Base-by-base conservation (phyloP, 1,140 invertebrate genomes). In the Orius laevigatus region DNA sequence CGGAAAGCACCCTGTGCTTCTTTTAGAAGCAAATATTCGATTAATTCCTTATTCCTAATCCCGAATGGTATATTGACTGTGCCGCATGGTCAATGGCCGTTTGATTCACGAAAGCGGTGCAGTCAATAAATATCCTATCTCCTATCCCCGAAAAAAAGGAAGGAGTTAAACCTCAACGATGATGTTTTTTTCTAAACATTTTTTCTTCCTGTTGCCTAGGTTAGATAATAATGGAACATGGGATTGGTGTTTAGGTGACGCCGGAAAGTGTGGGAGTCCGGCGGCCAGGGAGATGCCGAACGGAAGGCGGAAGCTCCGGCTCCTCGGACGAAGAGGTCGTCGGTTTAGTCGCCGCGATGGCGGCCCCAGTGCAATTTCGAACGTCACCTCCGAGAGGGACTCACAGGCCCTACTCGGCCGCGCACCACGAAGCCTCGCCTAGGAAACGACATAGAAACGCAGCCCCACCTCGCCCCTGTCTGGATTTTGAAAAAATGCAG, bases 401-500 rank as follows among this genome's bases (percentile, higher is more conserved):
- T 54, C 57, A 54, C 56, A 56, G 52, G 41, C 46, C 51, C 45
- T 34, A 45, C 25, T 45, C 25, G 34, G 36, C 52, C 76, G 49
- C 68, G 73, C 46, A 78, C 77, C 56, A 52, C 59, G 50, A 62
- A 61, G 55, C 60, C 53, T 60, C 60, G 56, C 57, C 65, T 54
- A 66, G 75, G 56, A 70, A 79, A 64, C 66, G 78, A 62, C 73
- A 76, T 59, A 58, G 69, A 60, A 67, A 75, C 58, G 62, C 55
- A 55, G 61, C 55, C 58, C 65, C 65, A 57, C 73, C 68, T 60
- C 73, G 88, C 62, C 88, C 88, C 54, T 88, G 84, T 67, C 74
- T 93, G 60, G 87, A 93, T 70, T 93, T 93, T 65, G 88, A 93
- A 68, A 93, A 93, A 73, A 93, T 93, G 88, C 88, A 91, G 70